phyloP scores from a whole-genome alignment of 2,888 invertebrate genomes.

The Rhorus exstirpatorius region DNA sequence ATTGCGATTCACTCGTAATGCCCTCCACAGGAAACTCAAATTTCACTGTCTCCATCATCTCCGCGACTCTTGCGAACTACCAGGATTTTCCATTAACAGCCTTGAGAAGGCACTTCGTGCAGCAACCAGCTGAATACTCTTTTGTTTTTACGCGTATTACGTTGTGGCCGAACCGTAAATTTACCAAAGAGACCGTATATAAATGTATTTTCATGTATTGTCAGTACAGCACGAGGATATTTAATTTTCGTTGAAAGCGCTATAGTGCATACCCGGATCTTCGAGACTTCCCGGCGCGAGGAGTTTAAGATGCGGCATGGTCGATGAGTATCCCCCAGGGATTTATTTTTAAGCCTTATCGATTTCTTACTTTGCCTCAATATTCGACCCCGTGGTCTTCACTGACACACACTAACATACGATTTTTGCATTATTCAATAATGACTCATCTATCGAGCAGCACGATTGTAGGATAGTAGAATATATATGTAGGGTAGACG shows the following conservation, averaged over 20 bases:
- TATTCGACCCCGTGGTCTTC: slow-evolving; percentile 31
- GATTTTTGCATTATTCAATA: slow-evolving; percentile 56
- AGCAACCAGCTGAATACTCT: not conserved
- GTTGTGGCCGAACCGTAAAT: no score
- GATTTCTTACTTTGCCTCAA: slow-evolving; percentile 50
- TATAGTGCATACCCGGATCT: not conserved
- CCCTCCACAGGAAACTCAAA: not conserved
- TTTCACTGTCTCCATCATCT: not conserved
- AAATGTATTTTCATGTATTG: no score
- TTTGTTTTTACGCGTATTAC: not conserved
- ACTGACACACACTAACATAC: not conserved
- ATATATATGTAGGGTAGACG: no score
- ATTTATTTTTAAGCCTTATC: slow-evolving; percentile 63
- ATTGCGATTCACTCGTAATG: no score
- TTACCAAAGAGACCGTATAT: no score
- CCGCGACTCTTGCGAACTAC: not conserved
- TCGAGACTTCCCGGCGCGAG: not conserved
- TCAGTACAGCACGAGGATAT: not conserved
- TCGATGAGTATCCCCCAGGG: slow-evolving; percentile 51
- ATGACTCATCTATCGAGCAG: slow-evolving; percentile 10
- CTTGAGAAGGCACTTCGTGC: slow-evolving; percentile 20
- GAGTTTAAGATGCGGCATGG: slow-evolving; percentile 10
- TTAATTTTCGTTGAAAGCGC: not conserved
- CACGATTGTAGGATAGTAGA: not conserved
- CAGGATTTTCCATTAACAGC: slow-evolving; percentile 64